Percentiles rank a stretch among this genome's conserved stretches.
Conservation (phyloP, 1,140 invertebrate species). For the Venustaconcha ellipsiformis region DNA sequence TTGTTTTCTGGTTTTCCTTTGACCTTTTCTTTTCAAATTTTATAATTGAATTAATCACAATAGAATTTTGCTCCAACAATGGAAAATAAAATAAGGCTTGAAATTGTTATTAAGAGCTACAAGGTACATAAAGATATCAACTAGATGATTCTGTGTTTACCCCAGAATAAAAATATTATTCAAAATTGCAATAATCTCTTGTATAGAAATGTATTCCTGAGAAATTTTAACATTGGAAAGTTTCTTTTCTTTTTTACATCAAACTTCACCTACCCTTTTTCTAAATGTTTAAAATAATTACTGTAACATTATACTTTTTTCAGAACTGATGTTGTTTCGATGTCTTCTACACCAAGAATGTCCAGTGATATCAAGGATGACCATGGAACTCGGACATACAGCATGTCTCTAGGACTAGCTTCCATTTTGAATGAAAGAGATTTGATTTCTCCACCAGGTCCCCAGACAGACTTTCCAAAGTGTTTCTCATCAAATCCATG, state of each 20-base stretch:
- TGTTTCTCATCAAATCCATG: conserved; percentile 23
- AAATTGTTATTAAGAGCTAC: no score
- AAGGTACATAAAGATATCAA: no score
- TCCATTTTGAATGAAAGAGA: conserved; percentile 83
- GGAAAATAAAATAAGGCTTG: no score
- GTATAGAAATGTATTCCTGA: no score
- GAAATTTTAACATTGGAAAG: no score
- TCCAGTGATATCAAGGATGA: conserved; percentile 13
- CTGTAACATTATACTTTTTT: conserved; percentile 17
- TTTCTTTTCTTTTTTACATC: no score
- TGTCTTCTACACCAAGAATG: conserved; percentile 70
- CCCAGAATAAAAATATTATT: no score
- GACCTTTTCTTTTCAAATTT: neutral
- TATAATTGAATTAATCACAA: neutral
- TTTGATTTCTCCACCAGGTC: conserved; percentile 58
- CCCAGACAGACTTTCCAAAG: conserved; percentile 5
- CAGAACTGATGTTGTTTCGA: conserved; percentile 17
- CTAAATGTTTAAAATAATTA: no score
- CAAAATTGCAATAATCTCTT: no score
- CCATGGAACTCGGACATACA: conserved; percentile 79
- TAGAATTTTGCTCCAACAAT: no score
- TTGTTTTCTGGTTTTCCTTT: conserved; percentile 1
- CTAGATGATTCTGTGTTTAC: no score
- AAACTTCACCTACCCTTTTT: no score
- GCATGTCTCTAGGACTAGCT: conserved; percentile 82